Conservation (phyloP, 2,888 invertebrate species). For the Epirrhoe tristata region DNA sequence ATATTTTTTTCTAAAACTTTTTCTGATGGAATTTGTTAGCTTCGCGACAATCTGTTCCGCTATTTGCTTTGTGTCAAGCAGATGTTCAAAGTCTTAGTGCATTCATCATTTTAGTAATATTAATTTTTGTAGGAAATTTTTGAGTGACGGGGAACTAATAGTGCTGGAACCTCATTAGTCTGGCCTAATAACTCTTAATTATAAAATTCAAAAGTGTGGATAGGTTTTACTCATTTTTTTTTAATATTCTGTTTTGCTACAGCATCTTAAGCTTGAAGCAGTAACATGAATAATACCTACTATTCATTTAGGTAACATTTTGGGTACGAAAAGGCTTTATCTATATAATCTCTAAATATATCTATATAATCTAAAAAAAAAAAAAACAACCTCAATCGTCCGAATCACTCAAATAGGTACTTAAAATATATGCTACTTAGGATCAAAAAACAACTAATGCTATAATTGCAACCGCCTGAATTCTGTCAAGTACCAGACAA, state of each 20-base stretch:
- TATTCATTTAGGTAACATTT: too few relatives aligned
- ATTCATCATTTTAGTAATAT: constrained; percentile 76
- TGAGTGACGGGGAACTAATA: constrained; percentile 64
- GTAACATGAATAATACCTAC: too few relatives aligned
- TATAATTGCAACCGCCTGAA: not conserved
- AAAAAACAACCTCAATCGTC: not conserved
- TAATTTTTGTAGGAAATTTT: constrained; percentile 63
- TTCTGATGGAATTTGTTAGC: constrained; percentile 79
- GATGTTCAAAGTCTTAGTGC: constrained; percentile 60
- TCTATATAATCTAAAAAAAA: not conserved
- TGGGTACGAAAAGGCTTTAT: too few relatives aligned
- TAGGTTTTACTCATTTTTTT: too few relatives aligned
- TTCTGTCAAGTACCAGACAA: not conserved
- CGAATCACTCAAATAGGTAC: not conserved
- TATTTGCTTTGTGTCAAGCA: constrained; percentile 83
- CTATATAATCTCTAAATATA: too few relatives aligned
- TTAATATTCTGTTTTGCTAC: too few relatives aligned
- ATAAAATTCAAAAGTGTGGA: not conserved
- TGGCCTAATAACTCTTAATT: constrained; percentile 7
- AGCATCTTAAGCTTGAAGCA: too few relatives aligned
- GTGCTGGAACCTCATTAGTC: constrained; percentile 54
- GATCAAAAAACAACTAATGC: not conserved
- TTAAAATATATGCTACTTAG: not conserved
- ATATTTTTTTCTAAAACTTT: constrained; percentile 71
- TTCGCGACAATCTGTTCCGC: constrained; percentile 84